phyloP scores from a whole-genome alignment of 2,888 invertebrate species.

The Lordiphosa fenestrarum region DNA sequence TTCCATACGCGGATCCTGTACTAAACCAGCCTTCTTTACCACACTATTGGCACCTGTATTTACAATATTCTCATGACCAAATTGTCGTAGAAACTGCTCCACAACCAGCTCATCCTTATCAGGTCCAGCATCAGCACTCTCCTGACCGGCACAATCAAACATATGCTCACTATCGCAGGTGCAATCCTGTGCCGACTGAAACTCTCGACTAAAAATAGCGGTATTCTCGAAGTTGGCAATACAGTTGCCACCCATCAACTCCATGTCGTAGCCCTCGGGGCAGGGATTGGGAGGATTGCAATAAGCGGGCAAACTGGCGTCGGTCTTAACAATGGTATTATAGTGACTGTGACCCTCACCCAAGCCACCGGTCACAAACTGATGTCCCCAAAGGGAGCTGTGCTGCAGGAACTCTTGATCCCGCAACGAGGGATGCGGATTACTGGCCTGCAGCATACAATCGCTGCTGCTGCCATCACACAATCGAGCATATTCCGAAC shows the following conservation, averaged over 20 bases:
- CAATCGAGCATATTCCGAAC: slow-evolving; percentile 87
- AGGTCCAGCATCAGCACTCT: slow-evolving; percentile 46
- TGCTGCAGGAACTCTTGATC: slow-evolving; percentile 94
- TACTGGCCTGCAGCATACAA: slow-evolving; percentile 42
- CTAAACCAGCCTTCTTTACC: slow-evolving; percentile 82
- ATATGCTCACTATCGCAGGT: slow-evolving; percentile 99
- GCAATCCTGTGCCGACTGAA: slow-evolving; percentile 95
- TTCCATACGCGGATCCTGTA: slow-evolving; percentile 75
- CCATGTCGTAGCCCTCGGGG: slow-evolving; percentile 89
- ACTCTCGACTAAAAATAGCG: slow-evolving; percentile 95
- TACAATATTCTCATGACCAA: slow-evolving; percentile 75
- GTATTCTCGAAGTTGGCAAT: slow-evolving; percentile 95
- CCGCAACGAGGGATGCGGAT: slow-evolving; percentile 86
- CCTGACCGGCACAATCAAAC: slow-evolving; percentile 90
- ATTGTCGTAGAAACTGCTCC: slow-evolving; percentile 84
- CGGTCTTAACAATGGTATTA: slow-evolving; percentile 89
- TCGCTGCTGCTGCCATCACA: slow-evolving; percentile 81
- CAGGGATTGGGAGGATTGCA: slow-evolving; percentile 99
- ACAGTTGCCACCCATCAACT: slow-evolving; percentile 87
- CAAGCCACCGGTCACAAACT: slow-evolving; percentile 88
- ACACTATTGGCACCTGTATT: slow-evolving; percentile 85
- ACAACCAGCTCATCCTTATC: slow-evolving; percentile 82
- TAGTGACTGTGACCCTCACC: slow-evolving; percentile 83
- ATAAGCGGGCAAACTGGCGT: slow-evolving; percentile 96
- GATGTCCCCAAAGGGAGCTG: slow-evolving; percentile 88